Evolutionary conservation across 2,797 vertebrate species (phyloP).

Genomic region (Botia almorhae): DNA sequence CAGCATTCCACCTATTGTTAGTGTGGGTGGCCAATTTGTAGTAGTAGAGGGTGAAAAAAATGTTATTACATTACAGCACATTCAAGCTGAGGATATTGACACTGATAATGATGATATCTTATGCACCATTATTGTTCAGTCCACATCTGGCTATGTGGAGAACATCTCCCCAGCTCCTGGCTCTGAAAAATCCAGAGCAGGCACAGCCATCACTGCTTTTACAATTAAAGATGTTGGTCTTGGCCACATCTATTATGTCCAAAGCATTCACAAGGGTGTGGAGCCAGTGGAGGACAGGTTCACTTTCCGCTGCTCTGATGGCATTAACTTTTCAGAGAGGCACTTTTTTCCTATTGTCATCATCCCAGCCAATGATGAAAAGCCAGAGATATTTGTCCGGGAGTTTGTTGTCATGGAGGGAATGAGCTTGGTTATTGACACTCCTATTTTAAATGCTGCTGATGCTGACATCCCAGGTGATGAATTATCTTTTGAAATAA

Average conservation of each 20-base stretch:
- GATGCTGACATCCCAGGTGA: conserved; percentile 84
- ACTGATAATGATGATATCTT: conserved; percentile 84
- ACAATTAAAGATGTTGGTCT: conserved; percentile 80
- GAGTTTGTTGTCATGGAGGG: conserved; percentile 91
- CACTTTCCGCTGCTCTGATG: conserved; percentile 87
- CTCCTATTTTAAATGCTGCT: conserved; percentile 79
- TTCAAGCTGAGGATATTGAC: conserved; percentile 84
- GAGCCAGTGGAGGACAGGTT: conserved; percentile 86
- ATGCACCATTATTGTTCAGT: conserved; percentile 85
- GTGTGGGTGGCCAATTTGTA: conserved; percentile 76
- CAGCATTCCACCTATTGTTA: conserved; percentile 81
- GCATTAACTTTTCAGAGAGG: conserved; percentile 84
- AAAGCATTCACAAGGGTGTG: conserved; percentile 88
- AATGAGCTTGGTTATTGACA: conserved; percentile 88
- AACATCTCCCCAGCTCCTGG: conserved; percentile 84
- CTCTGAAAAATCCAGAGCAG: conserved; percentile 83
- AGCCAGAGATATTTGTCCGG: conserved; percentile 81
- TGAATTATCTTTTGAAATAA: conserved; percentile 83
- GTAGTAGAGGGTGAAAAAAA: conserved; percentile 85
- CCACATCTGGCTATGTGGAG: conserved; percentile 87
- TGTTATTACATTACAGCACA: conserved; percentile 79
- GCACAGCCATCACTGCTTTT: conserved; percentile 87
- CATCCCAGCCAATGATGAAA: conserved; percentile 86
- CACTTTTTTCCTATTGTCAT: conserved; percentile 86
- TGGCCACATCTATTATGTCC: conserved; percentile 83